These are phyloP conservation scores for Halcyon smyrnensis DNA, from an alignment of 2,797 vertebrate genomes.

Conservation along the genomic window DNA sequence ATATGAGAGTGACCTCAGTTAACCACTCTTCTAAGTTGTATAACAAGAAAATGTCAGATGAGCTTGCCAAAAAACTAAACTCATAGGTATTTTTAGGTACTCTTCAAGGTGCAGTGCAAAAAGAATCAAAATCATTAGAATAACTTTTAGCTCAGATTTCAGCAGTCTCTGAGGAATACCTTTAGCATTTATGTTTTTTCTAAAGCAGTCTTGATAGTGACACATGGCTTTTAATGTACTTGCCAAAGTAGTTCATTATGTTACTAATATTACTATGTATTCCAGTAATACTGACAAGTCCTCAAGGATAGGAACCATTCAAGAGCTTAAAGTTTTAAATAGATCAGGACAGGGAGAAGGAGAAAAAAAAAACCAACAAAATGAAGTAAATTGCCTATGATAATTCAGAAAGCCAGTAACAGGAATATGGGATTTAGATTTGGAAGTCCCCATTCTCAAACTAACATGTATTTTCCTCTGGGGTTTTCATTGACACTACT, in stretches of 20 bases:
- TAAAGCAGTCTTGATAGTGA: background rate
- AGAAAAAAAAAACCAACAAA: background rate
- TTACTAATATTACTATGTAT: background rate
- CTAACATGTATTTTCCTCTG: background rate
- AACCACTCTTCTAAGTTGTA: background rate
- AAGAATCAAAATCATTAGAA: background rate
- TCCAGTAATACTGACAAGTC: background rate
- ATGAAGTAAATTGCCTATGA: background rate
- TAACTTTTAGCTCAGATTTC: background rate
- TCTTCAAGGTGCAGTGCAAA: background rate
- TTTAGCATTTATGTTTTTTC: background rate
- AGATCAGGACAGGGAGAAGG: background rate
- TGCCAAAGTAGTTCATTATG: background rate
- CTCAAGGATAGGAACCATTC: background rate
- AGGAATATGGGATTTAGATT: background rate
- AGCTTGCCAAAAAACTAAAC: background rate
- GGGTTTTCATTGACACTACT: background rate
- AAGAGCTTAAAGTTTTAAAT: background rate
- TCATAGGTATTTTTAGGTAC: background rate
- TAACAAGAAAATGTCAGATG: background rate
- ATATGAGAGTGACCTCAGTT: background rate
- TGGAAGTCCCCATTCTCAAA: background rate
- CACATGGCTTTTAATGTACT: background rate
- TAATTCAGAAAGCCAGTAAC: background rate
- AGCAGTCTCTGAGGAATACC: background rate